Base-by-base conservation (phyloP, 1,140 invertebrate species). In the Dendrolimus kikuchii region DNA sequence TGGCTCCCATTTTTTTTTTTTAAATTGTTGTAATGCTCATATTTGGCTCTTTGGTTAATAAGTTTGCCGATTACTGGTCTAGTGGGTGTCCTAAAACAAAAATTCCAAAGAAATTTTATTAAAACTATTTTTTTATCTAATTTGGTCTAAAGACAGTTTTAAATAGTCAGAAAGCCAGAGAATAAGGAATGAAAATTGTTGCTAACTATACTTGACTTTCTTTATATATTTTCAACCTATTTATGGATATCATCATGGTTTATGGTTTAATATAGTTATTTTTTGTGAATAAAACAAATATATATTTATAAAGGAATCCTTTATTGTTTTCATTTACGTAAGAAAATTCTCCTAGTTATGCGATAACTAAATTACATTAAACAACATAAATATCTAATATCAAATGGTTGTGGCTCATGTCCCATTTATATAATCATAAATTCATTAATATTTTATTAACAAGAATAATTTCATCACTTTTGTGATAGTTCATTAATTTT, bases 251-350 rank as follows among this genome's bases (percentile, higher is more conserved):
- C 36, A 46, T 46, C 36, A 46, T 45, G 23, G 23, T 46, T 6
- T 46, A 5, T n/a, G 9, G 36, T 46, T 5, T 4, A 9, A n/a
- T 45, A 10, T 45, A 41, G 23, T 40, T 49, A 53, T 9, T 40
- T 55, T 50, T 37, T 52, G 7, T 38, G 55, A 72, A 78, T 71
- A 74, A 79, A 79, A 79, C 55, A 62, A 46, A 55, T 39, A 23
- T 55, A 48, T 46, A 49, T 61, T 49, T 74, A 74, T 79, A 81
- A 79, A 77, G 69, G 67, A 76, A 74, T 72, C 69, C 71, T 83
- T 83, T 83, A 81, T 78, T 81, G 61, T 63, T 73, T 71, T 69
- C 78, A 82, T 83, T 83, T 83, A 81, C 80, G 81, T 81, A 77
- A 76, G 74, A 82, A 83, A 81, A 78, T 80, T 79, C 76, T 68